phyloP scores from a whole-genome alignment of 2,797 vertebrate genomes.

The Tarsius wallacei region DNA sequence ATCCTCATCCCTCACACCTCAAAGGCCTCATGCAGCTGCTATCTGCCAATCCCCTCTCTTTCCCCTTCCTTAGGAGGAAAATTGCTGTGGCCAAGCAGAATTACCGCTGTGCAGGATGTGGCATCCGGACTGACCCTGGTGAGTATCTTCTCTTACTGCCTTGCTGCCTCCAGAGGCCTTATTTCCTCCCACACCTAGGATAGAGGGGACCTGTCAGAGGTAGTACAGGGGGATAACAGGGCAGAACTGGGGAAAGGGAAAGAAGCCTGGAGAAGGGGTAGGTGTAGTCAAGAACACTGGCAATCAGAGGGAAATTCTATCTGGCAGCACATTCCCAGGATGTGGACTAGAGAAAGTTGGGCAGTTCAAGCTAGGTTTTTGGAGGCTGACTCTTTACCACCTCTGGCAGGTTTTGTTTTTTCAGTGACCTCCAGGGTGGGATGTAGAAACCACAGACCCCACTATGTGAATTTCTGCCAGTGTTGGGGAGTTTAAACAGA shows the following conservation, averaged over 20 bases:
- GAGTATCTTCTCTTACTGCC: conserved; percentile 73
- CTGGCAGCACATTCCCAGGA: background rate
- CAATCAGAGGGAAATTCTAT: background rate
- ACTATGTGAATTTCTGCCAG: background rate
- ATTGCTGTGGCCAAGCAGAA: conserved; percentile 97
- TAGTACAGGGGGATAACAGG: background rate
- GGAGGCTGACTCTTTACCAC: background rate
- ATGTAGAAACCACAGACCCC: background rate
- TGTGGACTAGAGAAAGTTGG: background rate
- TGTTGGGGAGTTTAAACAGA: background rate
- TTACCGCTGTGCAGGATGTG: conserved; percentile 98
- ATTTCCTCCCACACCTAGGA: background rate
- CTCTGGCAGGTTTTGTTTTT: background rate
- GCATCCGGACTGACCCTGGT: conserved; percentile 97
- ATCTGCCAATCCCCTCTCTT: background rate
- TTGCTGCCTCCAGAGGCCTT: background rate
- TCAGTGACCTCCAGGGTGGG: background rate
- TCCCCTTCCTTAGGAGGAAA: conserved; percentile 93
- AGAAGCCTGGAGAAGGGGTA: background rate
- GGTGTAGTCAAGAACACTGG: background rate
- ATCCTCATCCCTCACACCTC: background rate
- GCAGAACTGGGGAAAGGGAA: background rate
- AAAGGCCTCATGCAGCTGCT: background rate
- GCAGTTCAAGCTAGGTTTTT: background rate
- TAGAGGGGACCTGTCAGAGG: background rate